Evolutionary conservation across 1,140 invertebrate genomes (phyloP).

Genomic region (Calliopsis andreniformis): DNA sequence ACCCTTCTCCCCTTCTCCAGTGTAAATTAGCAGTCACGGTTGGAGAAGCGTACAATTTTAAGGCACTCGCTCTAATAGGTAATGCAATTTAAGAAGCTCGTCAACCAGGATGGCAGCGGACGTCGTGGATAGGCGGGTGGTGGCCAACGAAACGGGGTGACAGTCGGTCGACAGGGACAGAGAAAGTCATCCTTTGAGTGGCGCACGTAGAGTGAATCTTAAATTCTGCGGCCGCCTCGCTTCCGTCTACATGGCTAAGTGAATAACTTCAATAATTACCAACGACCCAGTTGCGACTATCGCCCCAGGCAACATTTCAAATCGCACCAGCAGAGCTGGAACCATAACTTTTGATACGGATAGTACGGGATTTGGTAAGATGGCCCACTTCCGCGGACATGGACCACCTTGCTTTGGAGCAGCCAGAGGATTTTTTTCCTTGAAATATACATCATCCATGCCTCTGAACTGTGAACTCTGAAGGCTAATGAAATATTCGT

Average conservation of each 20-base stretch:
- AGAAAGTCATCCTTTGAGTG: neutral
- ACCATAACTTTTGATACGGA: slow-evolving; percentile 20
- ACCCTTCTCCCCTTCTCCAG: slow-evolving; percentile 26
- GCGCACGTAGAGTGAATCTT: slow-evolving; percentile 56
- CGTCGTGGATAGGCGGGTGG: slow-evolving; percentile 34
- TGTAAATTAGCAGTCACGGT: slow-evolving; percentile 41
- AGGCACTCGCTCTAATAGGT: slow-evolving; percentile 57
- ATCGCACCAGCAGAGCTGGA: slow-evolving; percentile 10
- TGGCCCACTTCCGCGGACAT: neutral
- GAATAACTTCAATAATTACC: slow-evolving; percentile 65
- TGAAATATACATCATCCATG: no score
- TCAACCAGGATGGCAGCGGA: slow-evolving; percentile 43
- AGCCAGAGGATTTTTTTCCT: no score
- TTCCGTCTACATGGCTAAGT: slow-evolving; percentile 52
- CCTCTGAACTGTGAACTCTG: no score
- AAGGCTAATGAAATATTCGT: no score
- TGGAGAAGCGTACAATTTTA: slow-evolving; percentile 50
- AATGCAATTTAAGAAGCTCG: slow-evolving; percentile 62
- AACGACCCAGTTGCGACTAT: slow-evolving; percentile 48
- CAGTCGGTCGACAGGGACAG: neutral
- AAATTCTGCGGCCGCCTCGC: slow-evolving; percentile 48
- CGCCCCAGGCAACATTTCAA: slow-evolving; percentile 13
- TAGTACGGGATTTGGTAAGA: neutral
- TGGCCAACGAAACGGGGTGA: neutral
- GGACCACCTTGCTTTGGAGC: neutral